A percentile compares a stretch with the other conserved stretches of the same genome.
Evolutionary conservation across 2,113 vertebrate genomes (phyloP).

Genomic region (Bucco capensis): DNA sequence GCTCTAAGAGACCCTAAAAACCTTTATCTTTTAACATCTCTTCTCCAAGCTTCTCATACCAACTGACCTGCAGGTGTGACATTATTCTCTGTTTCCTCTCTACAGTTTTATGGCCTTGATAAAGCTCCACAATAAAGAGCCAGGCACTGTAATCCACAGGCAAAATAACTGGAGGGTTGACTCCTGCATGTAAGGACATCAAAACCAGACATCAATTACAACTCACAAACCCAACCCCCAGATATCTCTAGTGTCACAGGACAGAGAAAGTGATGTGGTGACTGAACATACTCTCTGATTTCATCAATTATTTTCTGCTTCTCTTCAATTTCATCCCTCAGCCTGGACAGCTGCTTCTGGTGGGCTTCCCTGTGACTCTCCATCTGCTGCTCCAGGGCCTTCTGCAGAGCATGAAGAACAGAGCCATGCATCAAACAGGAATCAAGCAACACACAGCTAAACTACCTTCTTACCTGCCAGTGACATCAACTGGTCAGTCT

Average conservation of each 20-base stretch:
- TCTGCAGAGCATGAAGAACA: constrained; percentile 65
- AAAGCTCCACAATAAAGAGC: not conserved
- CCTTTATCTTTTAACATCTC: not conserved
- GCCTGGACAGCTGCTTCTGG: constrained; percentile 88
- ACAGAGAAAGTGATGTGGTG: not conserved
- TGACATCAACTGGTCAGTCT: not conserved
- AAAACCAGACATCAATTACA: not conserved
- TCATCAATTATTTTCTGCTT: constrained; percentile 92
- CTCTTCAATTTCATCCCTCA: constrained; percentile 88
- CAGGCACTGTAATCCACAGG: not conserved
- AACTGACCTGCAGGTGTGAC: not conserved
- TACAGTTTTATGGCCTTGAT: not conserved
- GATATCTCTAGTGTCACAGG: not conserved
- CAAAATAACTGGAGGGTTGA: not conserved
- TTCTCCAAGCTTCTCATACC: not conserved
- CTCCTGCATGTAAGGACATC: not conserved
- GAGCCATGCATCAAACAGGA: not conserved
- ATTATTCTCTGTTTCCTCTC: not conserved
- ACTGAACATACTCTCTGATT: constrained; percentile 84
- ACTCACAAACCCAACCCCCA: not conserved
- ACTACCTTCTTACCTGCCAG: accelerated
- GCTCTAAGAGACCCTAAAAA: not conserved
- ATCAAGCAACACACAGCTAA: not conserved
- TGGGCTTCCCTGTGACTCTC: constrained; percentile 87
- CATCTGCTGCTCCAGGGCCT: constrained; percentile 88